A percentile compares a stretch with the other conserved stretches of the same genome.
Evolutionary conservation across 2,888 invertebrate species (phyloP).

Genomic region (Pinctada fucata): DNA sequence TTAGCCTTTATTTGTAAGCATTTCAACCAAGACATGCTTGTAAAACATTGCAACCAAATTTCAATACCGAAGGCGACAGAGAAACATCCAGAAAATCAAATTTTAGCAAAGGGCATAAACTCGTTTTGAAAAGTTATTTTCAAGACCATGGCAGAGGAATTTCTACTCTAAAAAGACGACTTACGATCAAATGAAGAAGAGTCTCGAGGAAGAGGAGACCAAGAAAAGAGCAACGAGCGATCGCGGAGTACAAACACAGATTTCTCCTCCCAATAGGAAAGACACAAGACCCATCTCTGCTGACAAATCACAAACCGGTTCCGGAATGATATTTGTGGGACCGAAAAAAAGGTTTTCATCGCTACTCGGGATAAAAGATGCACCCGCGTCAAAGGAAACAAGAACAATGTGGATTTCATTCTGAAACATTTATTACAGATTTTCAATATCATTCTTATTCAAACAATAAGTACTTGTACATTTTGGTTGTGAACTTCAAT

Average conservation of each 20-base stretch:
- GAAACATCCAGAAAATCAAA: too few species aligned
- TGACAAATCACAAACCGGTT: constrained; percentile 5
- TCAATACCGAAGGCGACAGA: too few species aligned
- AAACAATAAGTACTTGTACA: too few species aligned
- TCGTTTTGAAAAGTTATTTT: constrained; percentile 11
- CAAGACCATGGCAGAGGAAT: constrained; percentile 17
- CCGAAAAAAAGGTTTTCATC: background rate
- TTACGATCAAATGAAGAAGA: constrained; percentile 10
- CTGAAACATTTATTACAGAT: too few species aligned
- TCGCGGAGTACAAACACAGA: background rate
- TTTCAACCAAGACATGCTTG: too few species aligned
- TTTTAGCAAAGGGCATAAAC: too few species aligned
- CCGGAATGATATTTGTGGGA: background rate
- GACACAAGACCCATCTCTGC: background rate
- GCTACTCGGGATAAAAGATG: background rate
- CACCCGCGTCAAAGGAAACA: constrained; percentile 1
- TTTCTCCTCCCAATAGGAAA: background rate
- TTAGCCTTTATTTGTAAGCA: too few species aligned
- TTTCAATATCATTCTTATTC: background rate
- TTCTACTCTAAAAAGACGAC: background rate
- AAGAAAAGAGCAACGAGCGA: background rate
- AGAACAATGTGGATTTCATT: constrained; percentile 12
- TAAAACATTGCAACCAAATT: too few species aligned
- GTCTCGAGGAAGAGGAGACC: background rate
- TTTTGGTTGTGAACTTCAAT: too few species aligned